These are phyloP conservation scores for Oreocharis arfaki DNA, from an alignment of 2,113 vertebrate genomes.

Conservation along the genomic window DNA sequence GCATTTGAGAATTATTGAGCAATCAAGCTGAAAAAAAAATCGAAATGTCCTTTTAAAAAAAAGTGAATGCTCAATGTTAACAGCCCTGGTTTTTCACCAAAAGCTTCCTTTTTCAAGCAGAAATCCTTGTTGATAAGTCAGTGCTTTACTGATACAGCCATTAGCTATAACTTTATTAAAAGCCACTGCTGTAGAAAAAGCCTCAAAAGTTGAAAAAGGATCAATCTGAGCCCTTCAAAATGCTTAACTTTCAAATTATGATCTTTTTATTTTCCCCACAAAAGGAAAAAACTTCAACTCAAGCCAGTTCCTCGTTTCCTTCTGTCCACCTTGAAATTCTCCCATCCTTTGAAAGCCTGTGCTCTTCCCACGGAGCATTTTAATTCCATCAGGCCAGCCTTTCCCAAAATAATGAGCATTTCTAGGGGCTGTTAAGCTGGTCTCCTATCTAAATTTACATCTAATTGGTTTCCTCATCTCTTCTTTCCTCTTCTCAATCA, in stretches of 20 bases:
- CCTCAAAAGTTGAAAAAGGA: not conserved
- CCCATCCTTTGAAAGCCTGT: not conserved
- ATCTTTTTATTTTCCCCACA: not conserved
- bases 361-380: not conserved
- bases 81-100: not conserved
- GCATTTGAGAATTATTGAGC: not conserved
- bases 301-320: not conserved
- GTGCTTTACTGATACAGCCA: not conserved
- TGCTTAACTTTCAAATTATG: not conserved
- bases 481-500: not conserved
- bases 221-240: not conserved
- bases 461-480: not conserved
- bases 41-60: not conserved
- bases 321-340: conserved; percentile 14
- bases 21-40: not conserved
- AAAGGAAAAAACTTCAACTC: not conserved
- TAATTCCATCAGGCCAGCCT: not conserved
- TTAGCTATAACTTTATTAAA: not conserved
- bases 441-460: not conserved
- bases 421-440: not conserved
- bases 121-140: not conserved
- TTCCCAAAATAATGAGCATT: conserved; percentile 1
- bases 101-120: not conserved
- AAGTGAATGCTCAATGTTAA: not conserved
- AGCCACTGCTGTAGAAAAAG: not conserved